Percentiles rank a stretch among this genome's conserved stretches.
Evolutionary conservation across 1,140 invertebrate genomes (phyloP).

Genomic region (Phthorimaea operculella): DNA sequence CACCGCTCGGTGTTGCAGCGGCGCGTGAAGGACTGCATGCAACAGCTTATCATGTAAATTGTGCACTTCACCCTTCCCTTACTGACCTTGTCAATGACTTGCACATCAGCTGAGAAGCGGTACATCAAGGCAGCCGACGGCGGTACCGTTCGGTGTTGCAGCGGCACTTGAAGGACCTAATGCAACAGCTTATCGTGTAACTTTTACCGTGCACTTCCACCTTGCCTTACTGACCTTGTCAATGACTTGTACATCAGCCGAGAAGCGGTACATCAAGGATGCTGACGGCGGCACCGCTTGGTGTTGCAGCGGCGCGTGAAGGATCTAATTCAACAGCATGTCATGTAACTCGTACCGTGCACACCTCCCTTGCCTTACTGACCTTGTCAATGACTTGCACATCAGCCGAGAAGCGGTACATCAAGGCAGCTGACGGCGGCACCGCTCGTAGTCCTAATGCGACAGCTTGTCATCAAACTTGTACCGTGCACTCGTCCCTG

Average conservation of each 20-base stretch:
- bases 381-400: slow-evolving; percentile 82
- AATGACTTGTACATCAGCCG: slow-evolving; percentile 76
- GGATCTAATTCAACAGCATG: slow-evolving; percentile 71
- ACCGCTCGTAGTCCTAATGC: slow-evolving; percentile 75
- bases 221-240: slow-evolving; percentile 85
- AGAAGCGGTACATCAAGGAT: slow-evolving; percentile 81
- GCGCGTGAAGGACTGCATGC: too few species aligned
- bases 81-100: slow-evolving; percentile 79
- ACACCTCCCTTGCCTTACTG: too few species aligned
- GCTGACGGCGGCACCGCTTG: slow-evolving; percentile 83
- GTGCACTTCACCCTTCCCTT: too few species aligned
- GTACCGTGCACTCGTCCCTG: slow-evolving; percentile 77
- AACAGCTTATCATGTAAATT: too few species aligned
- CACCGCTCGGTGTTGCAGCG: slow-evolving; percentile 77
- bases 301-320: slow-evolving; percentile 73
- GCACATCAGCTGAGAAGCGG: slow-evolving; percentile 78
- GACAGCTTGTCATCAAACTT: slow-evolving; percentile 73
- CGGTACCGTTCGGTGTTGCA: slow-evolving; percentile 78
- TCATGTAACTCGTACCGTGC: slow-evolving; percentile 74
- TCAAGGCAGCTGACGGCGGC: slow-evolving; percentile 79
- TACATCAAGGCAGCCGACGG: slow-evolving; percentile 82
- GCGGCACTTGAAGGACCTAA: slow-evolving; percentile 71
- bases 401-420: slow-evolving; percentile 82
- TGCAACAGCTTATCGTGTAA: slow-evolving; percentile 74
- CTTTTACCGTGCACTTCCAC: too few species aligned